A percentile compares a stretch with the other conserved stretches of the same genome.
These are phyloP conservation scores for Hedychridium roseum DNA, from an alignment of 2,888 invertebrate genomes.

Conservation along the genomic window DNA sequence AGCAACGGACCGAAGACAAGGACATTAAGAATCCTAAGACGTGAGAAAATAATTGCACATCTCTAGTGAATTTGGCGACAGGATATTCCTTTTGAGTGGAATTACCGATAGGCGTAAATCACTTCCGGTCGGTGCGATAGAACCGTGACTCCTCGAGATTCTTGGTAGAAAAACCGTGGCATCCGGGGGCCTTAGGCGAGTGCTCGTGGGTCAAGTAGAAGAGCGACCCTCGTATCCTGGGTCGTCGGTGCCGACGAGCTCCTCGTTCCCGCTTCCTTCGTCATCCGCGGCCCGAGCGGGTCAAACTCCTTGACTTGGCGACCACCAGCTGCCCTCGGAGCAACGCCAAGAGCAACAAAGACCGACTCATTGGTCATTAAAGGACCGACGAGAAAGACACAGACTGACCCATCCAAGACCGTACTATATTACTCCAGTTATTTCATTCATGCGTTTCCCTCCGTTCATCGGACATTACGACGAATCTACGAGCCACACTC, in stretches of 20 bases:
- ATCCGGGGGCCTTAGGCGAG: conserved; percentile 62
- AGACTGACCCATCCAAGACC: too few relatives aligned
- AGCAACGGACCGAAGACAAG: too few relatives aligned
- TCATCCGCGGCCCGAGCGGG: conserved; percentile 47
- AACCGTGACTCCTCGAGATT: too few relatives aligned
- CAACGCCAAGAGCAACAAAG: too few relatives aligned
- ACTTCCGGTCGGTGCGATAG: too few relatives aligned
- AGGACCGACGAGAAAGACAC: too few relatives aligned
- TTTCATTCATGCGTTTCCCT: conserved; percentile 22
- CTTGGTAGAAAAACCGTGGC: conserved; percentile 56
- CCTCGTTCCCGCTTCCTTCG: conserved; percentile 47
- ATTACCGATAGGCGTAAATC: too few relatives aligned
- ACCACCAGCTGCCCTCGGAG: conserved; percentile 58
- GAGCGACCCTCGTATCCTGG: conserved; percentile 63
- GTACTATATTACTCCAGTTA: conserved; percentile 3
- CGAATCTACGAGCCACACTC: not conserved
- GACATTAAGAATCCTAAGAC: not conserved
- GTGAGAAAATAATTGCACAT: too few relatives aligned
- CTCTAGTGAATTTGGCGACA: too few relatives aligned
- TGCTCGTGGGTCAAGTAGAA: conserved; percentile 60
- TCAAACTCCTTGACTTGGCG: conserved; percentile 58
- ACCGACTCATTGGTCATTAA: too few relatives aligned
- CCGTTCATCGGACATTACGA: not conserved
- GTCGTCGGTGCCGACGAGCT: conserved; percentile 34
- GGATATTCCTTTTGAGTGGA: too few relatives aligned